A percentile compares a stretch with the other conserved stretches of the same genome.
Conservation (phyloP, 2,797 vertebrate species). For the Limosa lapponica region DNA sequence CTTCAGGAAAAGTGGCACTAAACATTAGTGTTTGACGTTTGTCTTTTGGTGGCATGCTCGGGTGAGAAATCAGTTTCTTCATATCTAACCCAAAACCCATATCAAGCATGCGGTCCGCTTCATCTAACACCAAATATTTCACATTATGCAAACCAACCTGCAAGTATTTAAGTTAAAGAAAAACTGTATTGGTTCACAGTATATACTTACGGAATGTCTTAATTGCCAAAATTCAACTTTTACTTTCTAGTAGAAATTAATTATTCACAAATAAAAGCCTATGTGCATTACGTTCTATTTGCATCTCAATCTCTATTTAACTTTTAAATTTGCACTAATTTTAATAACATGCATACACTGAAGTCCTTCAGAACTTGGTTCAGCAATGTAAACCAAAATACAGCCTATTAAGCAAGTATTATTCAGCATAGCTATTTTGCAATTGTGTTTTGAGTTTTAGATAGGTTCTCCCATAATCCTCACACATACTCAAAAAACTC, state of each 20-base stretch:
- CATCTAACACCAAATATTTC: conserved; percentile 91
- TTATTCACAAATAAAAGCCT: neutral
- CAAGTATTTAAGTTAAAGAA: neutral
- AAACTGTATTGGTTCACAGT: neutral
- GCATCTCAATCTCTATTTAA: neutral
- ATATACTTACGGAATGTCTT: fast-evolving
- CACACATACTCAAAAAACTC: fast-evolving
- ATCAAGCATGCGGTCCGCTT: conserved; percentile 96
- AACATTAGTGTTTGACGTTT: conserved; percentile 93
- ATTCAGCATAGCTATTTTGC: neutral
- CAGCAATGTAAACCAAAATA: neutral
- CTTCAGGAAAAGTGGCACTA: conserved; percentile 93
- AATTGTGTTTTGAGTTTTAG: neutral
- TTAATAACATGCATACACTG: fast-evolving
- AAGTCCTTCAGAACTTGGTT: neutral
- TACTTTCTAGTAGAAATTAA: neutral
- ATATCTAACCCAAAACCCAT: conserved; percentile 95
- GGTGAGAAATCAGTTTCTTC: conserved; percentile 85
- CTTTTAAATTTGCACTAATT: neutral
- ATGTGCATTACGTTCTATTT: neutral
- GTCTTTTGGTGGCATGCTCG: conserved; percentile 89
- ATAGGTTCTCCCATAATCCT: neutral
- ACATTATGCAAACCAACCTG: conserved; percentile 88
- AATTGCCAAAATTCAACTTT: neutral
- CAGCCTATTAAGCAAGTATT: fast-evolving